Evolutionary conservation across 2,888 invertebrate species (phyloP), one percentile per base, ranked within the genome.

Genomic region (Aporophyla nigra): DNA sequence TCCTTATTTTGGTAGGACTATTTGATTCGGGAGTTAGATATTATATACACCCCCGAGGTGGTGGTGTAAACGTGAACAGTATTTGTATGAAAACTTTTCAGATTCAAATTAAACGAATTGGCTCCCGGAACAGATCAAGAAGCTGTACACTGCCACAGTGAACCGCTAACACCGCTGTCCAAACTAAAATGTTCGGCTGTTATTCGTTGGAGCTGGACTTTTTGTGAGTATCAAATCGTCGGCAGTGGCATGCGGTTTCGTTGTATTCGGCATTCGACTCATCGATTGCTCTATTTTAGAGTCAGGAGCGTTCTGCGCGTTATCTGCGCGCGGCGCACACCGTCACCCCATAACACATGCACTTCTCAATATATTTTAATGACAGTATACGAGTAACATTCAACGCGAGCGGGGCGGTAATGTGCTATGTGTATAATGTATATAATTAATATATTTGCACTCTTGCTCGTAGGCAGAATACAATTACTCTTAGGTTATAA

Each of bases 201-300:
- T 66, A 74, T 82, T 67, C 46, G 67, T 40, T 62, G 62, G 53
- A 71, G 27, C 43, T 49, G 49, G 66, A 78, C 54, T 80, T 84
- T 84, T 82, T 84, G 78, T 75, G 71, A 71, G 72, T 53, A 83
- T 75, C 80, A 80, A 86, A 84, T 80, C 51, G 79, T 74, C 80
- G 80, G 74, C 74, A 80, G 86, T 80, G 86, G 84, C 81, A 87
- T 86, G 86, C 87, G 85, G 83, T 84, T 87, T 82, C 51, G 85
- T 83, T 81, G 77, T 72, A 77, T 80, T 87, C 74, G 76, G 74
- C 65, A 66, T 82, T 86, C 73, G 69, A 69, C 69, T 86, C 85
- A 86, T 87, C 85, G 85, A 87, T 87, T 86, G 87, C 75, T 86
- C 85, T 87, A 86, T 85, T 87, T 87, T 71, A 66, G 83, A 83